These are phyloP conservation scores for Eilema caniola DNA, from an alignment of 2,888 invertebrate species.

Conservation along the genomic window DNA sequence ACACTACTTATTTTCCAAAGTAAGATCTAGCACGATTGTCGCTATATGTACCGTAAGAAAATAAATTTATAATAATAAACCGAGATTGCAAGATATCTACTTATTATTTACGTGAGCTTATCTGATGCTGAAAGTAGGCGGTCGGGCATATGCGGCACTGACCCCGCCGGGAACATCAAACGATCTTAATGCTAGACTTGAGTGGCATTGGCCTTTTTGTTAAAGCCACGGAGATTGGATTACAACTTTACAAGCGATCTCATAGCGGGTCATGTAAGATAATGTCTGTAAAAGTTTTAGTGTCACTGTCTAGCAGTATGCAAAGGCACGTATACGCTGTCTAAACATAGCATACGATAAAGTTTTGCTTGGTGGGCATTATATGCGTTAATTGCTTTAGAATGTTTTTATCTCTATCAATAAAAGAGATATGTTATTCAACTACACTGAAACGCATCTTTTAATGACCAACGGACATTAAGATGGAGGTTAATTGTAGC, in stretches of 20 bases:
- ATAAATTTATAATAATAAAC: constrained; percentile 49
- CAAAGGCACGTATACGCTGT: constrained; percentile 20
- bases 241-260: constrained; percentile 32
- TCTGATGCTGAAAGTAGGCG: constrained; percentile 62
- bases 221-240: constrained; percentile 56
- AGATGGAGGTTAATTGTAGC: constrained; percentile 8
- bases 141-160: constrained; percentile 64
- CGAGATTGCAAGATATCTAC: constrained; percentile 55
- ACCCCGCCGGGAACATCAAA: constrained; percentile 64
- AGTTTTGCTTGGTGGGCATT: constrained; percentile 17
- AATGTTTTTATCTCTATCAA: constrained; percentile 22
- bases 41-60: constrained; percentile 42
- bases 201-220: constrained; percentile 55
- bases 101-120: constrained; percentile 63
- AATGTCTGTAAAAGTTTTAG: constrained; percentile 28
- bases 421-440: constrained; percentile 26
- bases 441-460: background rate
- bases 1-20: constrained; percentile 30
- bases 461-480: background rate
- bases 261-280: constrained; percentile 29
- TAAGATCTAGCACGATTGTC: constrained; percentile 34
- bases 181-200: constrained; percentile 54
- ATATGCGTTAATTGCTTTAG: constrained; percentile 19
- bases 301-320: constrained; percentile 30
- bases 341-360: constrained; percentile 9